Percentiles rank a stretch among this genome's conserved stretches.
phyloP scores from a whole-genome alignment of 1,140 invertebrate genomes.

The Halictus rubicundus region DNA sequence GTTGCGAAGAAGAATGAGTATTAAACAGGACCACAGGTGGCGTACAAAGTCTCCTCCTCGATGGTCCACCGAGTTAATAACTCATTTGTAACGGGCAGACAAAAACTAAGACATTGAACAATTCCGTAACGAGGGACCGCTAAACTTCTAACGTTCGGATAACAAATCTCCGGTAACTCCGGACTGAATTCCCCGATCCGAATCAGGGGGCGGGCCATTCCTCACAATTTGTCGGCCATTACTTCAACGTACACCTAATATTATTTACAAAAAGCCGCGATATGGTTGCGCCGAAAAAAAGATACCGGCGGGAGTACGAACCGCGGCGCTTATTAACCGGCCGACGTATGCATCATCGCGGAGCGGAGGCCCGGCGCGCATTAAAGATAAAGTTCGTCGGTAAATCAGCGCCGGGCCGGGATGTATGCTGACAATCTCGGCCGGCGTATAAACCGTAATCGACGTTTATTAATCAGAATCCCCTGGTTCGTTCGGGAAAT shows the following conservation, averaged over 20 bases:
- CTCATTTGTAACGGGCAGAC: no score
- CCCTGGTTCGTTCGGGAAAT: background rate
- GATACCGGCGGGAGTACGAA: background rate
- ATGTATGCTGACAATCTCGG: constrained; percentile 12
- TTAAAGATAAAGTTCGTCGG: constrained; percentile 28
- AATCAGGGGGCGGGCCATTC: background rate
- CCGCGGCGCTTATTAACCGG: constrained; percentile 20
- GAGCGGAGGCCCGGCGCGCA: background rate
- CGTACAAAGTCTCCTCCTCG: no score
- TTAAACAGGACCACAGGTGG: no score
- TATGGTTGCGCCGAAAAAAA: background rate
- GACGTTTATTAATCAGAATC: constrained; percentile 41
- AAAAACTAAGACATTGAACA: no score
- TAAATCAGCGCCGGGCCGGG: constrained; percentile 25
- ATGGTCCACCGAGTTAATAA: no score
- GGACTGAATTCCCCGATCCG: background rate
- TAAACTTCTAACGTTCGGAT: no score
- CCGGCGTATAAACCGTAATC: constrained; percentile 25
- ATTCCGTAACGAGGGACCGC: no score
- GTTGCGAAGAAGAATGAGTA: no score
- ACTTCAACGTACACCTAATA: background rate
- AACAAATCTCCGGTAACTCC: background rate
- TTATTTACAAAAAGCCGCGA: background rate
- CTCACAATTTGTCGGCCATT: constrained; percentile 3
- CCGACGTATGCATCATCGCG: constrained; percentile 36